Evolutionary conservation across 2,888 invertebrate genomes (phyloP).

Genomic region (Ennomos erosarius): DNA sequence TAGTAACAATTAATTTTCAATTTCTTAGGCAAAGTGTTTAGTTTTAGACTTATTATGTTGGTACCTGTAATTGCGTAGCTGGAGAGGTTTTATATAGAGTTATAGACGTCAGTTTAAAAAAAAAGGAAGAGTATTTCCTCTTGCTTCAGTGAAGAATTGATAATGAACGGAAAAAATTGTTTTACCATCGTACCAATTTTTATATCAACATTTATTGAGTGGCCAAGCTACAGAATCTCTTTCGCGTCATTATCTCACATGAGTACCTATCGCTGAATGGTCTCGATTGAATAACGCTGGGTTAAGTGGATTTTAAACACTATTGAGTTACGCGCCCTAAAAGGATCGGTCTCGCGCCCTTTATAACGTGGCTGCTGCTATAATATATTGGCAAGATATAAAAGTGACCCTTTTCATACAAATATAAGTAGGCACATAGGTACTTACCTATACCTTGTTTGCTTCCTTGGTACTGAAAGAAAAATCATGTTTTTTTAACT

Average conservation of each 20-base stretch:
- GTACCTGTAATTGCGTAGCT: too few species aligned
- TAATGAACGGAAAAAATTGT: too few species aligned
- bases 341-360: slow-evolving; percentile 53
- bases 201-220: not conserved
- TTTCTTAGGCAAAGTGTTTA: too few species aligned
- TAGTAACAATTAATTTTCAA: too few species aligned
- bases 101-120: not conserved
- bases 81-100: not conserved
- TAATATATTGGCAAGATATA: slow-evolving; percentile 5
- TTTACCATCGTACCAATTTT: too few species aligned
- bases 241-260: slow-evolving; percentile 34
- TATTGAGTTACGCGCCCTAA: slow-evolving; percentile 64
- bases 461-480: not conserved
- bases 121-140: too few species aligned
- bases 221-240: slow-evolving; percentile 29
- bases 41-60: too few species aligned
- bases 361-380: slow-evolving; percentile 3
- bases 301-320: slow-evolving; percentile 66
- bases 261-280: slow-evolving; percentile 44
- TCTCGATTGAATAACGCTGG: slow-evolving; percentile 65
- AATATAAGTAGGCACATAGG: not conserved
- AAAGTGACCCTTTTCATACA: slow-evolving; percentile 15
- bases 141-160: too few species aligned
- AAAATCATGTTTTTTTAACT: too few species aligned
- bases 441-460: not conserved